phyloP scores from a whole-genome alignment of 2,797 vertebrate species.

The Mionectes olivaceus region DNA sequence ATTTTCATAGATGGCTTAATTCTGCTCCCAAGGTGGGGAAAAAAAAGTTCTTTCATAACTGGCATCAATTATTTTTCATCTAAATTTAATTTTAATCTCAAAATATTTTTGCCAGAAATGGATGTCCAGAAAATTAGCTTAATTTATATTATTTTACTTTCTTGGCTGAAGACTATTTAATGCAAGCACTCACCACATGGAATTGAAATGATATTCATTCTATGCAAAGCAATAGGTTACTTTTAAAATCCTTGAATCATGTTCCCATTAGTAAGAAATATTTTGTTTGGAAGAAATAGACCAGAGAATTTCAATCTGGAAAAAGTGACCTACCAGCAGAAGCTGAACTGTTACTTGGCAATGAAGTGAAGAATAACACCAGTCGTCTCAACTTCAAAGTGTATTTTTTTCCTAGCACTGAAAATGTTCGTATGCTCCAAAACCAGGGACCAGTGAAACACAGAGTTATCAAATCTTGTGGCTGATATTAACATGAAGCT shows the following conservation, averaged over 20 bases:
- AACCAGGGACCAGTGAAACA: neutral
- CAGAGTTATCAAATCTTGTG: neutral
- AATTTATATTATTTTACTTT: neutral
- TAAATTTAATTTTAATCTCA: neutral
- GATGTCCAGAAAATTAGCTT: neutral
- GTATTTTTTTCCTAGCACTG: neutral
- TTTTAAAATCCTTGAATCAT: neutral
- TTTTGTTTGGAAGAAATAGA: neutral
- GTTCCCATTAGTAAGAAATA: neutral
- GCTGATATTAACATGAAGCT: neutral
- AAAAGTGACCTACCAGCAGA: neutral
- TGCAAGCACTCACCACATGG: neutral
- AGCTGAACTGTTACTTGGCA: neutral
- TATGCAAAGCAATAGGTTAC: neutral
- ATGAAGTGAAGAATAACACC: neutral
- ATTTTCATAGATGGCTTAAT: neutral
- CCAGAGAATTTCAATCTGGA: neutral
- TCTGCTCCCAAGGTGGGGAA: neutral
- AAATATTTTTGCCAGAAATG: neutral
- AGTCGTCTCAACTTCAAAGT: neutral
- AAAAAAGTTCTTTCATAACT: neutral
- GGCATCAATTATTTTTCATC: neutral
- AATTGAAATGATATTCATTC: neutral
- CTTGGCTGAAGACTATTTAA: neutral
- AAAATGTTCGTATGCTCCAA: neutral